Evolutionary conservation across 2,113 vertebrate species (phyloP), one percentile per base, ranked within the genome.

Genomic region (Petrocephalus zakoni): DNA sequence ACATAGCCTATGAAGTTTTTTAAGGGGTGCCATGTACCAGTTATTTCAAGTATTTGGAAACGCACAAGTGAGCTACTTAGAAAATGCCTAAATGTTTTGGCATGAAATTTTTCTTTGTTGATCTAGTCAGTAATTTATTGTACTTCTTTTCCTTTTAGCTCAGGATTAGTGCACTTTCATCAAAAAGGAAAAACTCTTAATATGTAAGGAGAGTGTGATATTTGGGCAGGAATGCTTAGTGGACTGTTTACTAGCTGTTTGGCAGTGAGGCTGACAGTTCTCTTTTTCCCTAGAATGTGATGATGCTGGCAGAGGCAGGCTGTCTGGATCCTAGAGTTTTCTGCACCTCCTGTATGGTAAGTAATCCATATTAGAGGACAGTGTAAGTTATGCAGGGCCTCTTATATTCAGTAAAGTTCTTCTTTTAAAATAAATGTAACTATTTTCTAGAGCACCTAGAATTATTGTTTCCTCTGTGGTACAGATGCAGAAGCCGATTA

Each of bases 281-380:
- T 21, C 7, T 88, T 37, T 81, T 11, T 51, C 91, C 88, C 91
- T 94, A 99, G 98, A 99, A 96, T 86, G 96, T 99, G 61, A 90
- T 98, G 91, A 93, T 96, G 89, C 95, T 99, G 87, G 98, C 97
- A 89, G 98, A 99, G 94, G 96, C 97, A 0, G 97, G 97, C 15
- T 97, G 94, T 91, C 94, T 99, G 94, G 97, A 99, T 91, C 96
- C 96, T 89, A 96, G 97, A 90, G 95, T 97, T 0, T 98, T 99
- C 93, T 99, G 98, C 93, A 97, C 96, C 0, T 97, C 96, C 0
- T 99, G 98, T 93, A 97, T 99, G 96, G 98, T 99, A 94, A 96
- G 96, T 95, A 56, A 29, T 21, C 9, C 75, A 13, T 56, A 86
- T 21, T 22, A 15, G 19, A 22, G 34, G 61, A 72, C 51, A 19